A percentile compares a stretch with the other conserved stretches of the same genome.
phyloP scores from a whole-genome alignment of 2,888 invertebrate species.

The Plagodis dolabraria region DNA sequence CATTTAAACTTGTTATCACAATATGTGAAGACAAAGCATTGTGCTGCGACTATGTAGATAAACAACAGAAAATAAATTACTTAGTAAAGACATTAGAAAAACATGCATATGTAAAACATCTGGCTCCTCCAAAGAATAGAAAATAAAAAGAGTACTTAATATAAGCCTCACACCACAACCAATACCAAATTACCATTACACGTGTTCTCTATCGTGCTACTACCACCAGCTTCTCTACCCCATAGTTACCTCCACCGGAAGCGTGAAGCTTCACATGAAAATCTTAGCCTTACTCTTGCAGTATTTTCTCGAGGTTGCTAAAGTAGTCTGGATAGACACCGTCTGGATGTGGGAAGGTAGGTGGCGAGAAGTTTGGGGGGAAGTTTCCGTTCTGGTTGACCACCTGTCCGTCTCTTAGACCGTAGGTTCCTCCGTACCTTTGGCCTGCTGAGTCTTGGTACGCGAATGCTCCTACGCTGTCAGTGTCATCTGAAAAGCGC shows the following conservation, averaged over 20 bases:
- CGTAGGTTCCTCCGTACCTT: conserved; percentile 76
- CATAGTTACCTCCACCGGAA: conserved; percentile 62
- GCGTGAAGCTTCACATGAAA: conserved; percentile 45
- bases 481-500: conserved; percentile 36
- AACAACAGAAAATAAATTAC: too few relatives aligned
- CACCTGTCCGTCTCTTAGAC: conserved; percentile 55
- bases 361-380: conserved; percentile 36
- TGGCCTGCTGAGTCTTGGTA: conserved; percentile 70
- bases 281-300: conserved; percentile 69
- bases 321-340: conserved; percentile 70
- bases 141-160: background rate
- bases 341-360: conserved; percentile 47
- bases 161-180: conserved; percentile 2
- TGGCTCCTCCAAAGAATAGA: too few relatives aligned
- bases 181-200: conserved; percentile 5
- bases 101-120: too few relatives aligned
- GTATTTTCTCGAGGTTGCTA: conserved; percentile 62
- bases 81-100: too few relatives aligned
- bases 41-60: too few relatives aligned
- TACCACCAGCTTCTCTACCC: background rate
- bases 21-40: too few relatives aligned
- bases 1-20: too few relatives aligned
- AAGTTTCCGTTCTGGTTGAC: conserved; percentile 41
- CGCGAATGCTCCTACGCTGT: conserved; percentile 64
- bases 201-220: background rate